phyloP scores from a whole-genome alignment of 2,113 vertebrate genomes.

The Thalassarche chlororhynchos region DNA sequence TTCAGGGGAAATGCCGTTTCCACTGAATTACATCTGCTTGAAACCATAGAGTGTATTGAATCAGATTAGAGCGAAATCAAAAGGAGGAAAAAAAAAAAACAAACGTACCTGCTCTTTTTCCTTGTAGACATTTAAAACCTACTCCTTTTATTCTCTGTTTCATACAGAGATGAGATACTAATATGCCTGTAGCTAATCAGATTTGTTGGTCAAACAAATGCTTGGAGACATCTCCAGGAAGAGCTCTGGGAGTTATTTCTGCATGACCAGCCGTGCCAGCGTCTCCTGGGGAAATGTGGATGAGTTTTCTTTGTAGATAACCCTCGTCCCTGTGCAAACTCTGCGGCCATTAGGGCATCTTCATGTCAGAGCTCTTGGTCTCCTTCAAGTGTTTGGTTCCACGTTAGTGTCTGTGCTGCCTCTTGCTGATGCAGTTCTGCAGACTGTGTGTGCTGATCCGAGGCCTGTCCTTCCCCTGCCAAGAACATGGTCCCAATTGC shows the following conservation, averaged over 20 bases:
- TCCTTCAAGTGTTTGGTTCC: neutral
- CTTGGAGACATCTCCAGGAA: constrained; percentile 12
- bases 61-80: constrained; percentile 18
- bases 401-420: neutral
- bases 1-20: neutral
- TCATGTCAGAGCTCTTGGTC: neutral
- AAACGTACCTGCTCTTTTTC: neutral
- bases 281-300: neutral
- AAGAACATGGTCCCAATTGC: neutral
- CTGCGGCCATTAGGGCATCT: neutral
- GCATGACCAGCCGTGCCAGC: neutral
- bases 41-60: neutral
- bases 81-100: neutral
- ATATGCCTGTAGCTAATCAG: constrained; percentile 24
- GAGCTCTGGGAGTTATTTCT: constrained; percentile 26
- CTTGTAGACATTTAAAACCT: neutral
- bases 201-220: constrained; percentile 20
- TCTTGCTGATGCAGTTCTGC: neutral
- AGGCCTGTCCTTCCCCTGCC: neutral
- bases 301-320: neutral
- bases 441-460: neutral
- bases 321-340: neutral
- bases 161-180: neutral
- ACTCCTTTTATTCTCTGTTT: neutral
- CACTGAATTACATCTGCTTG: neutral